phyloP scores from a whole-genome alignment of 2,113 vertebrate genomes.

The Tupaia tana region DNA sequence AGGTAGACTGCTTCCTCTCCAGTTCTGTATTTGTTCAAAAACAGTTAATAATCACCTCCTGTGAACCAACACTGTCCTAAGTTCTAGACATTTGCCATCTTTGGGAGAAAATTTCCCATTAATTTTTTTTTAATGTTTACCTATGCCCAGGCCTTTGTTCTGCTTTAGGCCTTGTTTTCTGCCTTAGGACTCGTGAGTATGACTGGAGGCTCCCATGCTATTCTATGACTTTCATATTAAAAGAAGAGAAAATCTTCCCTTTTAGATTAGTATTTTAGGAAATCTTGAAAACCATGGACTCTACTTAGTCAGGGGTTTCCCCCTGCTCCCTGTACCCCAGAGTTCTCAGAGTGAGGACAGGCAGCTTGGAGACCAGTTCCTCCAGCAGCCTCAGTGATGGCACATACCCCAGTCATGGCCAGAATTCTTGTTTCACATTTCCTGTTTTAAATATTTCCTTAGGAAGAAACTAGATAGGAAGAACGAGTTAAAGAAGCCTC shows the following conservation, averaged over 20 bases:
- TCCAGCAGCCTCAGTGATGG: not conserved
- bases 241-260: not conserved
- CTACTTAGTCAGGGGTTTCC: not conserved
- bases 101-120: not conserved
- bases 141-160: not conserved
- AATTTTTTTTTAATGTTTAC: not conserved
- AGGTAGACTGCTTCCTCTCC: not conserved
- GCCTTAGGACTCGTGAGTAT: not conserved
- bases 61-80: not conserved
- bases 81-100: not conserved
- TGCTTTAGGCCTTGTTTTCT: not conserved
- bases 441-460: conserved; percentile 8
- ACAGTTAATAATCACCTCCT: not conserved
- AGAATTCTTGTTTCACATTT: not conserved
- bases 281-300: not conserved
- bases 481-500: not conserved
- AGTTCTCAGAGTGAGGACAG: not conserved
- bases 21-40: not conserved
- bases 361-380: not conserved
- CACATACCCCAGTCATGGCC: not conserved
- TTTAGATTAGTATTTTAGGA: not conserved
- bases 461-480: not conserved
- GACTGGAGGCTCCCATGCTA: not conserved
- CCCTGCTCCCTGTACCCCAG: not conserved
- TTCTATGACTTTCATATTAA: not conserved